Percentiles rank a stretch among this genome's conserved stretches.
phyloP scores from a whole-genome alignment of 1,140 invertebrate species.

The Lepidotrigona ventralis region DNA sequence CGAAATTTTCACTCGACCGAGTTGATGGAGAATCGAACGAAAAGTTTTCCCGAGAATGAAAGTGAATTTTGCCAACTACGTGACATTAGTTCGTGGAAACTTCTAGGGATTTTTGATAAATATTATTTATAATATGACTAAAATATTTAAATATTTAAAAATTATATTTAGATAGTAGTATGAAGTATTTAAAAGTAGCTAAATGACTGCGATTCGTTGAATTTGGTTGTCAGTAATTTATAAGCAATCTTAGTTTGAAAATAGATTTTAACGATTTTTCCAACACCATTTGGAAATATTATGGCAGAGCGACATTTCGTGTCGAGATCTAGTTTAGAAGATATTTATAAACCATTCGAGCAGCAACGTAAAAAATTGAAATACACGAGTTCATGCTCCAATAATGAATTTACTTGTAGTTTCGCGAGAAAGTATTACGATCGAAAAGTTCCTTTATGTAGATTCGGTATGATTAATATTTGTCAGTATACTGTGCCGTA shows the following conservation, averaged over 20 bases:
- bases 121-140: no score
- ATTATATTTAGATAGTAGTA: no score
- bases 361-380: not conserved
- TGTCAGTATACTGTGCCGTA: not conserved
- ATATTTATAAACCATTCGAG: not conserved
- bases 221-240: no score
- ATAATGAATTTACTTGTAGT: not conserved
- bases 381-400: not conserved
- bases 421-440: no score
- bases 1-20: not conserved
- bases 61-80: not conserved
- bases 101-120: no score
- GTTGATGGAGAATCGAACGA: no score
- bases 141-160: no score
- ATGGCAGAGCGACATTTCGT: no score
- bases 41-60: not conserved
- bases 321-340: not conserved
- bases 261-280: not conserved
- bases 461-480: not conserved
- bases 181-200: no score
- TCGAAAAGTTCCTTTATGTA: not conserved
- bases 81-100: no score
- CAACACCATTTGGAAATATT: not conserved
- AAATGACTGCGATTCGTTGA: no score
- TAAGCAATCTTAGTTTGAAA: no score